Base-by-base conservation (phyloP, 2,888 invertebrate species). In the Hetaerina titia region DNA sequence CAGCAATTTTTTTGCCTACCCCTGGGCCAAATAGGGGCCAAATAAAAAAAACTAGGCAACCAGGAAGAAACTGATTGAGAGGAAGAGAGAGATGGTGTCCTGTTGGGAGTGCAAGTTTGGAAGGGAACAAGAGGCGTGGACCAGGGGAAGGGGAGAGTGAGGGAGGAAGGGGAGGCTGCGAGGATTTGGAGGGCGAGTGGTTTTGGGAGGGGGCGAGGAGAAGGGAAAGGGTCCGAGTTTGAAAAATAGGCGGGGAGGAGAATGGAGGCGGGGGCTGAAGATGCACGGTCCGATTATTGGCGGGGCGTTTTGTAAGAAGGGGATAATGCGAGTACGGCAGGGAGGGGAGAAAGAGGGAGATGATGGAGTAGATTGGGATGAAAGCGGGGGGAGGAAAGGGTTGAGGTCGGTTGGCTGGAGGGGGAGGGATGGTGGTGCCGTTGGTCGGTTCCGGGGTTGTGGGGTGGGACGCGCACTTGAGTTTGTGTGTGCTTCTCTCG, bases 201-300 rank as follows among this genome's bases (percentile, higher is more conserved):
- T 45, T 45, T 45, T 2, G 1, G 45, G 45, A 4, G 45, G 45
- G 45, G 45, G 45, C 2, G 45, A 45, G 4, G 45, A 4, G 45
- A 45, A n/a, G n/a, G 45, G 45, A 45, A 45, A 45, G 45, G 45
- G 45, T 4, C 45, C 45, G 45, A 45, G 45, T 45, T 45, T 45
- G 45, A 45, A 45, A 45, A 45, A 45, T 45, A 45, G 45, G 45
- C 45, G 45, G 60, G 60, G 13, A 15, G 13, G 60, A 60, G 17
- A 15, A 11, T 60, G 90, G 57, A 58, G 90, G 90, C 58, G 90
- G 90, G 60, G 90, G 58, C 90, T 25, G 60, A 58, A 90, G 90
- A 90, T 90, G 90, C 90, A 90, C 58, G 90, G 90, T 58, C 58
- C 90, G 90, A 90, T 90, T 90, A 90, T 90, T 90, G 90, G 90